phyloP scores from a whole-genome alignment of 2,113 vertebrate genomes.

The Uropsilus gracilis region DNA sequence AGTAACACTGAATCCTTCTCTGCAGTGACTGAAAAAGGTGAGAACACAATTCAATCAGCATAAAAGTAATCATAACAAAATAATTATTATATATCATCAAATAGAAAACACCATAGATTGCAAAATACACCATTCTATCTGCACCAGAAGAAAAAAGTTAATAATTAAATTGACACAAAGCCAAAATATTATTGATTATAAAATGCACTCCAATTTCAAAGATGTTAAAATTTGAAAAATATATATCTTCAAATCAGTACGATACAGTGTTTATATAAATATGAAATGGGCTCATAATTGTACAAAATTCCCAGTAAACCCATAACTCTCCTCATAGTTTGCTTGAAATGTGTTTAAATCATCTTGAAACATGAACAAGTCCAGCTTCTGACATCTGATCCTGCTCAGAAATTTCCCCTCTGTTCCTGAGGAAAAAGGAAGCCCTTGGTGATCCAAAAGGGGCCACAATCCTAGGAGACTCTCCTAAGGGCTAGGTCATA shows the following conservation, averaged over 20 bases:
- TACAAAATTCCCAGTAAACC: background rate
- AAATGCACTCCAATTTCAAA: conserved; percentile 35
- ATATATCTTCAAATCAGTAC: conserved; percentile 24
- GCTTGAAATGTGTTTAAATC: background rate
- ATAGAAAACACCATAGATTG: background rate
- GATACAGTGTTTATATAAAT: background rate
- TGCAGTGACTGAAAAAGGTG: background rate
- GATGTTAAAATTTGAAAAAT: conserved; percentile 41
- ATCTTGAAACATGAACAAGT: background rate
- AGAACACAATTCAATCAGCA: conserved; percentile 17
- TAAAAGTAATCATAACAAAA: conserved; percentile 38
- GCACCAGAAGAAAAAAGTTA: background rate
- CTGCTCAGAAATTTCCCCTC: background rate
- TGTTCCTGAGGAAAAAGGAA: background rate
- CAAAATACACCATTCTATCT: conserved; percentile 13
- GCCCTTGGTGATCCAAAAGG: background rate
- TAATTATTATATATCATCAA: background rate
- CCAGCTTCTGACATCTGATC: background rate
- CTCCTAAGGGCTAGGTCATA: background rate
- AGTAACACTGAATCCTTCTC: background rate
- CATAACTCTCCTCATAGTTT: background rate
- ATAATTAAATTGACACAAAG: background rate
- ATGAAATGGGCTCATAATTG: background rate
- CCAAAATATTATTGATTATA: conserved; percentile 1
- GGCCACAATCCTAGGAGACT: background rate